These are phyloP conservation scores for Lapara coniferarum DNA, from an alignment of 2,888 invertebrate species.

Conservation along the genomic window DNA sequence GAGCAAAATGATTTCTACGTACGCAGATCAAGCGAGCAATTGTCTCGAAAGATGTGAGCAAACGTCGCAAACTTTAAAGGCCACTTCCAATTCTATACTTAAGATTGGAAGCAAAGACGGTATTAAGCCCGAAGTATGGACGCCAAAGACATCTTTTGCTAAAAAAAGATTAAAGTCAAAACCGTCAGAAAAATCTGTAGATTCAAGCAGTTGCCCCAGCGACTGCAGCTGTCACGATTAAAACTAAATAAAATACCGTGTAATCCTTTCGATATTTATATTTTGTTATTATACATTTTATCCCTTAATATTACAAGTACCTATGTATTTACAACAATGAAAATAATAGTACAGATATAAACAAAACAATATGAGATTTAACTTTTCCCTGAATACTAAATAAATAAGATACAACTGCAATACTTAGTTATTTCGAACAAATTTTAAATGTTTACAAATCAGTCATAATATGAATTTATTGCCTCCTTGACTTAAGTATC, in stretches of 20 bases:
- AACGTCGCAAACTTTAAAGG: conserved; percentile 42
- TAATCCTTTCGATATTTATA: conserved; percentile 69
- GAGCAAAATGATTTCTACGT: conserved; percentile 55
- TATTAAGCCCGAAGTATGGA: background rate
- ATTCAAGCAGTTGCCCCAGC: background rate
- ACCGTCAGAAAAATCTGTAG: background rate
- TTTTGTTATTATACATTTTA: conserved; percentile 81
- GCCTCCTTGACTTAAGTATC: conserved; percentile 40
- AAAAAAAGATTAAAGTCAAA: background rate
- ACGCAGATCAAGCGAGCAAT: conserved; percentile 45
- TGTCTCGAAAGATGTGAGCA: conserved; percentile 36
- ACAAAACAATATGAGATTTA: conserved; percentile 78
- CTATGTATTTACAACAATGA: conserved; percentile 64
- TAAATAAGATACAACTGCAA: conserved; percentile 59
- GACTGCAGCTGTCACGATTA: conserved; percentile 2
- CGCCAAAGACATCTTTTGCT: background rate
- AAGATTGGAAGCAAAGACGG: background rate
- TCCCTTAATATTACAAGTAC: conserved; percentile 66
- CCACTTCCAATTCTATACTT: conserved; percentile 3
- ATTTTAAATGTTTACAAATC: conserved; percentile 60
- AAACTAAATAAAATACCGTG: conserved; percentile 50
- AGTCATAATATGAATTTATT: conserved; percentile 45
- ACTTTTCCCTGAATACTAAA: conserved; percentile 38
- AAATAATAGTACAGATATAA: conserved; percentile 71
- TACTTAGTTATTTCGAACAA: conserved; percentile 56